Conservation (phyloP, 2,888 invertebrate species). For the Cephalotes varians region DNA sequence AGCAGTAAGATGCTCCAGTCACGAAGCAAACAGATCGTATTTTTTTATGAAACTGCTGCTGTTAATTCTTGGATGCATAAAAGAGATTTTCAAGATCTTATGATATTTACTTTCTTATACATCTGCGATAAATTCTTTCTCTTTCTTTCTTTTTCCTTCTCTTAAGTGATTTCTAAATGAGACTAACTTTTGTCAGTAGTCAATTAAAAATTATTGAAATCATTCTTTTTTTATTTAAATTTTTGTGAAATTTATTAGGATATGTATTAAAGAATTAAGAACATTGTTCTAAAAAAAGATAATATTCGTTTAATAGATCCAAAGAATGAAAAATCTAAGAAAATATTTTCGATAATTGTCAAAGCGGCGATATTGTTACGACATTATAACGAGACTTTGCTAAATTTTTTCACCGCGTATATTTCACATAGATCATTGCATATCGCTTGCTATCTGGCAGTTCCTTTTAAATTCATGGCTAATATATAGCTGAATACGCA, state of each 20-base stretch:
- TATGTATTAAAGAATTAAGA: not conserved
- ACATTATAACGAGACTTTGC: not conserved
- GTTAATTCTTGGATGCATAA: not conserved
- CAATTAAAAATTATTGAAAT: not conserved
- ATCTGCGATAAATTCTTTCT: not conserved
- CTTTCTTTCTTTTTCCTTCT: no score
- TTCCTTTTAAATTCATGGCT: constrained; percentile 17
- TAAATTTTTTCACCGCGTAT: not conserved
- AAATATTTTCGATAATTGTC: not conserved
- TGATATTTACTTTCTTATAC: not conserved
- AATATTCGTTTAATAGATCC: not conserved
- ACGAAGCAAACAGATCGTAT: not conserved
- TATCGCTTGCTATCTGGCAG: constrained; percentile 5
- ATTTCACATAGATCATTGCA: constrained; percentile 26
- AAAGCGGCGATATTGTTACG: no score
- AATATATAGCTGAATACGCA: constrained; percentile 40
- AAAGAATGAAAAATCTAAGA: not conserved
- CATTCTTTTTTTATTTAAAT: not conserved
- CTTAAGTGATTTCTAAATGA: not conserved
- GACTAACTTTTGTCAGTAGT: not conserved
- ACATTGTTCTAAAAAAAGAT: not conserved
- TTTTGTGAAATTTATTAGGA: not conserved
- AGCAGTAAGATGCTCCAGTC: not conserved
- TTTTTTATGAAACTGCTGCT: not conserved
- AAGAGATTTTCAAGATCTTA: not conserved